Base-by-base conservation (phyloP, 1,140 invertebrate species). In the Paracyclopina nana region DNA sequence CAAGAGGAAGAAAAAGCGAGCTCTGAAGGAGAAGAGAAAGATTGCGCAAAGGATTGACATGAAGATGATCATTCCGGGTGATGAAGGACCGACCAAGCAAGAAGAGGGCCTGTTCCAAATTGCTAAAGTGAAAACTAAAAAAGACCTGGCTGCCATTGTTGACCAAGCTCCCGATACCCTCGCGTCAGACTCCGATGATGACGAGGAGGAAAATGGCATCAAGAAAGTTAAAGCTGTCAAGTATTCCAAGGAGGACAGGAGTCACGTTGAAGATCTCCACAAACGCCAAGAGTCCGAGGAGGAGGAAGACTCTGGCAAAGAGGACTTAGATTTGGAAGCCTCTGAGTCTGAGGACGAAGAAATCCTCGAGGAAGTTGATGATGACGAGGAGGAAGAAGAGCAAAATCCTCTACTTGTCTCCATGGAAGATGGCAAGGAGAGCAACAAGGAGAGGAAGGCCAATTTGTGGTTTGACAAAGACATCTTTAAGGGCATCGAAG, bases 391-490 rank as follows among this genome's bases (percentile, higher is more conserved):
- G 29, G 14, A 50, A 45, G 44, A 28, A 28, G 18, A 46, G 49
- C 12, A 42, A 31, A 78, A 91, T 73, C 86, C 86, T 4, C 62
- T 92, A 0, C 68, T 92, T 8, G 84, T 82, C 12, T 83, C 87
- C 60, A 66, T 90, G 27, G 84, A 88, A 60, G 66, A 73, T 48
- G 71, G 77, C 16, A 77, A 77, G 55, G 72, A 77, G 40, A 71
- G 75, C 0, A 80, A 76, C 59, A 70, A 74, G 30, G 66, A 76
- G 34, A 73, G 78, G 52, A 84, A 82, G 64, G 81, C 82, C 0
- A 71, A 84, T 55, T 63, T 82, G 9, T 94, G 86, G 85, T 92
- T 91, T 63, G 77, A 84, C 58, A 84, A 85, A 63, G 72, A 71
- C 57, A 58, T 48, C 18, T 25, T 24, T 31, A 53, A 53, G 24